phyloP scores from a whole-genome alignment of 2,113 vertebrate genomes.

The Eleginops maclovinus region DNA sequence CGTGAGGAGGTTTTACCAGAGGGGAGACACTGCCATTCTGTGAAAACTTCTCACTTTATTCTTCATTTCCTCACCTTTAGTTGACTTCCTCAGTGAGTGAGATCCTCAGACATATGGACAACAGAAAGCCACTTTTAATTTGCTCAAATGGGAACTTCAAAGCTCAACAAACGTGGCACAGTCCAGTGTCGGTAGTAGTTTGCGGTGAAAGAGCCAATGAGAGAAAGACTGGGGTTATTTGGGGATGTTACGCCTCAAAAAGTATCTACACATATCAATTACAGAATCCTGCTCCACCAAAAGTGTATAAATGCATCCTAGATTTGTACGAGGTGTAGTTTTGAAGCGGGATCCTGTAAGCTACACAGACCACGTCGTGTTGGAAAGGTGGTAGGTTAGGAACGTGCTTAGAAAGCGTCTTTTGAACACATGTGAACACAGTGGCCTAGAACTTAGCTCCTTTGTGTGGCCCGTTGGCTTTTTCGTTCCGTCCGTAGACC shows the following conservation, averaged over 20 bases:
- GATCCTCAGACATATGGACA: constrained; percentile 24
- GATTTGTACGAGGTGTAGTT: constrained; percentile 76
- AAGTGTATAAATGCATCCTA: constrained; percentile 72
- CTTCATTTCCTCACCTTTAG: constrained; percentile 65
- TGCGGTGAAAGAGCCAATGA: constrained; percentile 31
- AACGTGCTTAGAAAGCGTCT: constrained; percentile 65
- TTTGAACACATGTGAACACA: constrained; percentile 72
- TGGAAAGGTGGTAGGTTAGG: constrained; percentile 74
- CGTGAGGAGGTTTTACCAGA: constrained; percentile 80
- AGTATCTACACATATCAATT: constrained; percentile 85
- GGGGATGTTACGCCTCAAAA: constrained; percentile 66
- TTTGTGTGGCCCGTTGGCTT: constrained; percentile 56
- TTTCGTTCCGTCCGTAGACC: constrained; percentile 54
- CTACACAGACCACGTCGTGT: constrained; percentile 60
- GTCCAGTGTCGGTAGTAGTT: constrained; percentile 35
- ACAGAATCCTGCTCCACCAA: constrained; percentile 70
- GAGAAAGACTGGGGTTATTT: constrained; percentile 37
- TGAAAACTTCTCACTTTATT: constrained; percentile 54
- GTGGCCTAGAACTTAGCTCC: constrained; percentile 79
- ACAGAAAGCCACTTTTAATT: constrained; percentile 16
- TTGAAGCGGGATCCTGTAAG: constrained; percentile 68
- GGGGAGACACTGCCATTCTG: background rate
- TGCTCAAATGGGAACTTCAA: constrained; percentile 29
- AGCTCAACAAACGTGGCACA: constrained; percentile 15
- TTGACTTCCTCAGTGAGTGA: constrained; percentile 44